phyloP scores from a whole-genome alignment of 64 coral and sea anemone species.

The Hydrozoanthus tunicans region DNA sequence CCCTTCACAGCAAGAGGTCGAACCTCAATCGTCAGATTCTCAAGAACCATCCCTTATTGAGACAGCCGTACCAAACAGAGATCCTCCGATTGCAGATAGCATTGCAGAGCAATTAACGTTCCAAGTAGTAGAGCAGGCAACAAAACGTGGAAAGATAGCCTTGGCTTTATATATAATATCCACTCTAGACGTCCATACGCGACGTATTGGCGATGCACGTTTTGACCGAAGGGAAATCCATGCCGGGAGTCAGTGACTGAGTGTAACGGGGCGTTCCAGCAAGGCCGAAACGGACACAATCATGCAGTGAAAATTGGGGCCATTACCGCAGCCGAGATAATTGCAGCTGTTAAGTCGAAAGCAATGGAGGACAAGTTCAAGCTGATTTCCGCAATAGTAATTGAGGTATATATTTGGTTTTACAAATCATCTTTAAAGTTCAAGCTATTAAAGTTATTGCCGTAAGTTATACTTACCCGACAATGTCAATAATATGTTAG shows the following conservation, averaged over 20 bases:
- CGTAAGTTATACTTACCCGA: not conserved
- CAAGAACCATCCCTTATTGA: too few species aligned
- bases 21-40: too few species aligned
- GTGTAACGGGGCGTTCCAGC: too few species aligned
- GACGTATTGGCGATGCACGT: not conserved
- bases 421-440: too few species aligned
- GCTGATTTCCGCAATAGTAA: not conserved
- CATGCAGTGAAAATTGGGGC: not conserved
- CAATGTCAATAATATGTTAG: too few species aligned
- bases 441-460: too few species aligned
- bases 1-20: too few species aligned
- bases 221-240: not conserved
- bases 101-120: not conserved
- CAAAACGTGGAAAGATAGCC: not conserved
- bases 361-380: not conserved
- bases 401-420: not conserved
- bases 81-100: too few species aligned
- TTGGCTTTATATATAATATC: constrained; percentile 4
- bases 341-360: not conserved
- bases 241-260: not conserved
- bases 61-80: too few species aligned
- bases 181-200: not conserved
- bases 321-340: not conserved
- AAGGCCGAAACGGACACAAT: not conserved
- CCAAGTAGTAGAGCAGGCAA: not conserved